These are phyloP conservation scores for Gobius niger DNA, from an alignment of 2,113 vertebrate species.

Conservation along the genomic window DNA sequence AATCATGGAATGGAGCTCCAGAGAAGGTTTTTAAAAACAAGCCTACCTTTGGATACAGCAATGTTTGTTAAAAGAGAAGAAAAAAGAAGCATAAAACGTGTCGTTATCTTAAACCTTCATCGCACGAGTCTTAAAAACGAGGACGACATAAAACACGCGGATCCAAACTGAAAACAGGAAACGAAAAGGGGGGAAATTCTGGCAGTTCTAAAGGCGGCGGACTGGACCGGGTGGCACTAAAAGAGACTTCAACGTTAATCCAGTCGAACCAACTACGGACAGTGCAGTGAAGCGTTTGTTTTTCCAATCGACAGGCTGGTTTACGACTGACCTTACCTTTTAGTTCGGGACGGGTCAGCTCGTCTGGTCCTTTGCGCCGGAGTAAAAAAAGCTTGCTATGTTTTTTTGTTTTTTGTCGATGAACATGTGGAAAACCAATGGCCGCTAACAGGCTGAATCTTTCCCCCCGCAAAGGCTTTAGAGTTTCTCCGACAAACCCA, in stretches of 20 bases:
- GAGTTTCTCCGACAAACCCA: slow-evolving; percentile 32
- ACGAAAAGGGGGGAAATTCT: slow-evolving; percentile 19
- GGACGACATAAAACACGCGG: slow-evolving; percentile 41
- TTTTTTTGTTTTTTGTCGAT: slow-evolving; percentile 37
- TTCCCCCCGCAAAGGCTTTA: slow-evolving; percentile 33
- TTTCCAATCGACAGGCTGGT: slow-evolving; percentile 35
- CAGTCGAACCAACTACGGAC: slow-evolving; percentile 54
- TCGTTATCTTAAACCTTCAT: slow-evolving; percentile 50
- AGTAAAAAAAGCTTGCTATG: slow-evolving; percentile 50
- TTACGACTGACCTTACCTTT: slow-evolving; percentile 47
- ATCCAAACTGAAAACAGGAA: slow-evolving; percentile 17
- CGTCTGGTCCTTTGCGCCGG: slow-evolving; percentile 69
- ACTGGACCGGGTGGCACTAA: slow-evolving; percentile 61
- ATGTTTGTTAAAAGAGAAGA: slow-evolving; percentile 23
- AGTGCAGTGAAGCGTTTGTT: slow-evolving; percentile 49
- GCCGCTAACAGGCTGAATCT: slow-evolving; percentile 27
- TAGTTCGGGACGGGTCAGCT: slow-evolving; percentile 29
- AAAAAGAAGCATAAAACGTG: neutral
- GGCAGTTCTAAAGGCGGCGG: slow-evolving; percentile 56
- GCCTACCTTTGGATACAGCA: slow-evolving; percentile 25
- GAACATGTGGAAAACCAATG: slow-evolving; percentile 29
- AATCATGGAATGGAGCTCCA: slow-evolving; percentile 60
- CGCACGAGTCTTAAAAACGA: slow-evolving; percentile 23
- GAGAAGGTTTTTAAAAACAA: slow-evolving; percentile 28
- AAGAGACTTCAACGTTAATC: slow-evolving; percentile 42